Evolutionary conservation across 2,113 vertebrate genomes (phyloP).

Genomic region (Elachura formosa): DNA sequence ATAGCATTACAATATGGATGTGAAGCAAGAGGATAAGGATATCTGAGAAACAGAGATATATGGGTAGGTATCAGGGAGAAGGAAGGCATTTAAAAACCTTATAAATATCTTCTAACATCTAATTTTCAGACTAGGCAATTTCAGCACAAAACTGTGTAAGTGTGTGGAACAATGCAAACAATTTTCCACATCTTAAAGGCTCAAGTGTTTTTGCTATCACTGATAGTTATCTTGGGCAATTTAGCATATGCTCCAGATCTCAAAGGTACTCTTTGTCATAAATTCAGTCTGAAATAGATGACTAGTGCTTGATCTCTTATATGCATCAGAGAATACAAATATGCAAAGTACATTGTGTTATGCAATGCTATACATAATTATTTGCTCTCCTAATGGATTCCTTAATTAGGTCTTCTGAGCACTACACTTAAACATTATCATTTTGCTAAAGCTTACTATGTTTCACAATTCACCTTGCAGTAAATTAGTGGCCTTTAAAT

Average conservation of each 20-base stretch:
- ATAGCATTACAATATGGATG: background rate
- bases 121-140: background rate
- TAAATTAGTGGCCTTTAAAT: background rate
- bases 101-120: background rate
- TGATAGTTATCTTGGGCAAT: background rate
- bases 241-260: background rate
- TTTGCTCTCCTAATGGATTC: background rate
- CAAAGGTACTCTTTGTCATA: background rate
- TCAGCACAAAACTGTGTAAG: background rate
- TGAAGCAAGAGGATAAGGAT: background rate
- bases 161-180: background rate
- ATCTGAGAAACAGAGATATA: background rate
- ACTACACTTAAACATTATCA: background rate
- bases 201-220: background rate
- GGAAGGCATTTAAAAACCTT: background rate
- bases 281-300: conserved; percentile 1
- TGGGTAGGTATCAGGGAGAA: background rate
- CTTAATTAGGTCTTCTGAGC: background rate
- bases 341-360: background rate
- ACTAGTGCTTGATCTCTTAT: background rate
- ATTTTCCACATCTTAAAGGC: background rate
- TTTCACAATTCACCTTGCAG: background rate
- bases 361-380: background rate
- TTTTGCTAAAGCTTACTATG: background rate
- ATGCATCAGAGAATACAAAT: background rate